Base-by-base conservation (phyloP, 2,888 invertebrate species). In the Bombyx huttoni region DNA sequence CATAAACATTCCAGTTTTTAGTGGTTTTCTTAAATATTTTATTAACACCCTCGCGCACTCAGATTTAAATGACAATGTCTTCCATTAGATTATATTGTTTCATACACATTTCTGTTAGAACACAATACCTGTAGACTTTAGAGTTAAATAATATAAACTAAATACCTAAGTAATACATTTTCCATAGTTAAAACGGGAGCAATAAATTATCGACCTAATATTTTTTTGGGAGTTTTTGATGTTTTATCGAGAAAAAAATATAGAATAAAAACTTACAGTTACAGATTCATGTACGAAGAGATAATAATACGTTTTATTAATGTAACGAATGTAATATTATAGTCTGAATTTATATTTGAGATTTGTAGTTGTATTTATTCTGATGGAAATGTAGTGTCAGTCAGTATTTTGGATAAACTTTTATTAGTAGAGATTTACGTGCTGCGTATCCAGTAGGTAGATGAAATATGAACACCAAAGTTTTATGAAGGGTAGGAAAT, bases 391-490 rank as follows among this genome's bases (percentile, higher is more conserved):
- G 80, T 83, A 81, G 79, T 67, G 64, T 73, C 83, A 73, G 64
- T 73, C 83, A 73, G 78, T 86, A 86, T 87, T 87, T 87, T 86
- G 77, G 83, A 86, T 67, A 75, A 73, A 65, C 70, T 80, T 85
- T 78, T 64, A 76, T 71, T 62, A 56, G 63, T 81, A 84, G 81
- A 67, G 78, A 77, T 69, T 68, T 56, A 64, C 62, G 62, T 68
- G 71, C 69, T 61, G 66, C 70, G 78, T 81, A 81, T 78, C 82
- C 81, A 81, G 73, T 87, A 87, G 83, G 70, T 84, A 85, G 78
- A 75, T 63, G 70, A 76, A 70, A 72, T 67, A 24, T 67, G 69
- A 69, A 87, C 86, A 86, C 87, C 87, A 85, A 86, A 78, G 78
- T 82, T 76, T 76, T 78, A 73, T 74, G 77, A 67, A 61, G 66